phyloP scores from a whole-genome alignment of 2,113 vertebrate genomes.

The Chiloscyllium plagiosum region DNA sequence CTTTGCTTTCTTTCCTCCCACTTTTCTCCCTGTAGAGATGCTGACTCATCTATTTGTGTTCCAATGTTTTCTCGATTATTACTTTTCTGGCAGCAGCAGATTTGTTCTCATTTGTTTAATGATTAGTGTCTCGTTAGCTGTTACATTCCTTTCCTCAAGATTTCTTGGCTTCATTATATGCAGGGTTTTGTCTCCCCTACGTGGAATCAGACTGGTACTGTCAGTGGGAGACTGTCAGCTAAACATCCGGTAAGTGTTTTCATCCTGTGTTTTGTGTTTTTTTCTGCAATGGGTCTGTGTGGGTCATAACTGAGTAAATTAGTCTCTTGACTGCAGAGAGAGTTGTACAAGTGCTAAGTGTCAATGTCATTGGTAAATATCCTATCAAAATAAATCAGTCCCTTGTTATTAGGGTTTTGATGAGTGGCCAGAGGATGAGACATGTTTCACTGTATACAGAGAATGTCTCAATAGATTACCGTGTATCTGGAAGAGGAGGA shows the following conservation, averaged over 20 bases:
- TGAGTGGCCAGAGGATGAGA: neutral
- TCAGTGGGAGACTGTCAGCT: constrained; percentile 77
- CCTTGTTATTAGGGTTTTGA: neutral
- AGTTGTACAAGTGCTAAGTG: neutral
- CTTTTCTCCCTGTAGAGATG: neutral
- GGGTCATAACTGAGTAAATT: neutral
- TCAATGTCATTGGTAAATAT: neutral
- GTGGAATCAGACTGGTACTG: constrained; percentile 73
- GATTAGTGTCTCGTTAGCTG: constrained; percentile 29
- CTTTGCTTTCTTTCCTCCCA: neutral
- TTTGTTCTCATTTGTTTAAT: neutral
- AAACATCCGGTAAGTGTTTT: constrained; percentile 75
- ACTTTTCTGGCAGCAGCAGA: neutral
- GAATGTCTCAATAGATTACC: neutral
- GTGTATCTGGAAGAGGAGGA: neutral
- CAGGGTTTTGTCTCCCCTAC: constrained; percentile 57
- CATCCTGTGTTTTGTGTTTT: neutral
- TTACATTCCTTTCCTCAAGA: neutral
- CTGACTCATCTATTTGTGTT: neutral
- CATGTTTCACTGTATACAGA: neutral
- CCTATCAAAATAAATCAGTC: constrained; percentile 4
- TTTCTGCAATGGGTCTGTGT: neutral
- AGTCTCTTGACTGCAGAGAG: neutral
- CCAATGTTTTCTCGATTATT: neutral
- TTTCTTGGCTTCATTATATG: neutral